Evolutionary conservation across 1,140 invertebrate species (phyloP), one percentile per base, ranked within the genome.

Genomic region (Calliopsis andreniformis): DNA sequence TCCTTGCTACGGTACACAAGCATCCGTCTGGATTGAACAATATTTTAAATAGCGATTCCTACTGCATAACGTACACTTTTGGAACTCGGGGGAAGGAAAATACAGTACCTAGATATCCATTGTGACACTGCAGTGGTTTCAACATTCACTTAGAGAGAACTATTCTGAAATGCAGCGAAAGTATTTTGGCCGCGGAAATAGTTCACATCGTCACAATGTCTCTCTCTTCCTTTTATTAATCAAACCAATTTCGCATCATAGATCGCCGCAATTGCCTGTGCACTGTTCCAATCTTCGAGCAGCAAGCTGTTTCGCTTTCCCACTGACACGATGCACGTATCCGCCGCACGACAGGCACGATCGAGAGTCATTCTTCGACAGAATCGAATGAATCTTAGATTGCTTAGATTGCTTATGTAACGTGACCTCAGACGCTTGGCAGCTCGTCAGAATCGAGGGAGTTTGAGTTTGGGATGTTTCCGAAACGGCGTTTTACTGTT

Each of bases 381-480:
- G 39, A 66, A 53, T 67, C 67, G 45, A 76, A 76, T 53, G 66
- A 45, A 53, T 43, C 63, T 79, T 68, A 51, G 32, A 67, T 30
- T 55, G 68, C 63, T 79, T 68, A 51, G 32, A 67, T 30, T 55
- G 68, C 70, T 87, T 87, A 82, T 25, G 81, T 84, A 86, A 86
- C 66, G 76, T 69, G 75, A 62, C 78, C 79, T 80, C 62, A 71
- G 42, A 64, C 45, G 59, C 45, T 80, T 87, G 85, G 85, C 85
- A 84, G 61, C 14, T 43, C 75, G 72, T 84, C 85, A 86, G 45
- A 81, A 72, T 72, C 25, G 64, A 55, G 63, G 45, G 25, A 49
- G 49, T 43, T 59, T 35, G 45, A 62, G 76, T 75, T 70, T 28
- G 42, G 10, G 43, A 71, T 66, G 63, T 53, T 73, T 76, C 58